These are phyloP conservation scores for Tipula lateralis DNA, from an alignment of 2,888 invertebrate genomes.

Conservation along the genomic window DNA sequence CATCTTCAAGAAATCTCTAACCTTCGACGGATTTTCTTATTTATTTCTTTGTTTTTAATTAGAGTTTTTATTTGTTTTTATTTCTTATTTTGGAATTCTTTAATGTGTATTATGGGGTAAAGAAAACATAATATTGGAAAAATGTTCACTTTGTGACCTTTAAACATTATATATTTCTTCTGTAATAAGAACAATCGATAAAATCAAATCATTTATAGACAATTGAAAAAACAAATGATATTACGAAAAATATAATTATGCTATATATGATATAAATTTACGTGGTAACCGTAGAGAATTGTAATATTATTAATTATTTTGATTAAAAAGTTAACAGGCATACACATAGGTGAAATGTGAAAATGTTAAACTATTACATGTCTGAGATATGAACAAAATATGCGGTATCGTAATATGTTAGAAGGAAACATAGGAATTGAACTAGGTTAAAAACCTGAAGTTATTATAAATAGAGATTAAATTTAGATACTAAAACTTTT, in stretches of 20 bases:
- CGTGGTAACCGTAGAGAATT: background rate
- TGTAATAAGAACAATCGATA: background rate
- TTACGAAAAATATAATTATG: background rate
- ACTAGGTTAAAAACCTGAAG: too few relatives aligned
- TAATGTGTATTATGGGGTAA: background rate
- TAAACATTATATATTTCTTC: background rate
- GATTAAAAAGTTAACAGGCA: too few relatives aligned
- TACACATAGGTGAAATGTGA: too few relatives aligned
- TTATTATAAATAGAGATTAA: too few relatives aligned
- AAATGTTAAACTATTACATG: too few relatives aligned
- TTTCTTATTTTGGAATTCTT: background rate
- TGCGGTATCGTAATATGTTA: too few relatives aligned
- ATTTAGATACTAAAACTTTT: too few relatives aligned
- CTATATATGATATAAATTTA: background rate
- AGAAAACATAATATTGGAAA: background rate
- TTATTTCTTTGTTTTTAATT: constrained; percentile 9
- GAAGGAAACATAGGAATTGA: too few relatives aligned
- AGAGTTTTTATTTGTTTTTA: background rate
- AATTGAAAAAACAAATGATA: background rate
- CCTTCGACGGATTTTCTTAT: background rate
- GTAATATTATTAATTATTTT: background rate
- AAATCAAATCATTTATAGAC: background rate
- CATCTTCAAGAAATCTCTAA: background rate
- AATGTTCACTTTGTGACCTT: background rate
- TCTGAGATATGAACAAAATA: too few relatives aligned